Percentiles rank a stretch among this genome's conserved stretches.
phyloP scores from a whole-genome alignment of 2,888 invertebrate genomes.

The Trachelus stipa region DNA sequence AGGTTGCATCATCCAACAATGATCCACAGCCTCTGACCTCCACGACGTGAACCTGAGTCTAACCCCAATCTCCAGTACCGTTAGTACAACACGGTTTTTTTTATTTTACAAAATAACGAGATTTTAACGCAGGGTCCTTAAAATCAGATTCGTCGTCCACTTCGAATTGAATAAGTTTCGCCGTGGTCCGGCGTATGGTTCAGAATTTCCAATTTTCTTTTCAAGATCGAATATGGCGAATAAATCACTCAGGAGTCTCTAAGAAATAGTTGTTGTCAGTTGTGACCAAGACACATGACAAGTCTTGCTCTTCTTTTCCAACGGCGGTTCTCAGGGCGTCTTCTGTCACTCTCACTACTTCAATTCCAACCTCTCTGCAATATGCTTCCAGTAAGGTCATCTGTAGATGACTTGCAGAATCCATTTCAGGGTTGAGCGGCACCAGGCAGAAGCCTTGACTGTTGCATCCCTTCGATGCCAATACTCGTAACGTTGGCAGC shows the following conservation, averaged over 20 bases:
- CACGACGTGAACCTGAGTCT: background rate
- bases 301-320: slow-evolving; percentile 48
- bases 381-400: slow-evolving; percentile 82
- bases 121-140: background rate
- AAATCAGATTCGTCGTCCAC: background rate
- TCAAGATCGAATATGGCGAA: slow-evolving; percentile 19
- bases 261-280: slow-evolving; percentile 39
- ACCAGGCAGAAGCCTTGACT: slow-evolving; percentile 69
- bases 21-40: background rate
- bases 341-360: slow-evolving; percentile 75
- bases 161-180: background rate
- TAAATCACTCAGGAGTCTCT: slow-evolving; percentile 48
- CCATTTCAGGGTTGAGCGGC: slow-evolving; percentile 72
- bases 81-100: background rate
- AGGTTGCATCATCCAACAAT: background rate
- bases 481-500: slow-evolving; percentile 72
- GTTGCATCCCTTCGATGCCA: slow-evolving; percentile 74
- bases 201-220: slow-evolving; percentile 26
- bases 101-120: background rate
- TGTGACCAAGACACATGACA: slow-evolving; percentile 48
- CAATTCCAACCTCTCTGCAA: slow-evolving; percentile 83
- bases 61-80: background rate
- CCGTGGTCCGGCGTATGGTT: slow-evolving; percentile 17
- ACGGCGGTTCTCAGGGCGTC: slow-evolving; percentile 43
- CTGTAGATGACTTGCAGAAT: slow-evolving; percentile 83